Evolutionary conservation across 2,888 invertebrate genomes (phyloP).

Genomic region (Lysandra coridon): DNA sequence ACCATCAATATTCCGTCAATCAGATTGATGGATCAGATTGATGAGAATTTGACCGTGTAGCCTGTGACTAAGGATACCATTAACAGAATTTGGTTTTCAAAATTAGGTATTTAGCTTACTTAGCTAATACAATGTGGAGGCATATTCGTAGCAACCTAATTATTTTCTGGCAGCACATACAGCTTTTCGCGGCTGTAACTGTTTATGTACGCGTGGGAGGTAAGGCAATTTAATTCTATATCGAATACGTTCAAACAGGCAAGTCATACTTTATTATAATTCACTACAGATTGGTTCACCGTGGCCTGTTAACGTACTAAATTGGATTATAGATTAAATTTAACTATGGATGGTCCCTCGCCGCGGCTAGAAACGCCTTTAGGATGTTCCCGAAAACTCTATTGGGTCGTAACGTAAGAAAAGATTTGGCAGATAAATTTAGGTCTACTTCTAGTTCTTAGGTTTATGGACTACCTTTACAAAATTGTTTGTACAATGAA

Average conservation of each 20-base stretch:
- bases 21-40: no score
- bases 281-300: constrained; percentile 32
- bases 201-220: constrained; percentile 27
- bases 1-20: no score
- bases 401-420: no score
- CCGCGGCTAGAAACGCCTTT: not conserved
- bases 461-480: not conserved
- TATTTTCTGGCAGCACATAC: constrained; percentile 16
- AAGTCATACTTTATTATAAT: constrained; percentile 36
- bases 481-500: not conserved
- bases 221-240: constrained; percentile 26
- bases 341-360: constrained; percentile 11
- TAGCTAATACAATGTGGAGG: not conserved
- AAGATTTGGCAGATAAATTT: no score
- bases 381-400: not conserved
- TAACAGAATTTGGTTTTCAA: not conserved
- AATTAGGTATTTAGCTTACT: not conserved
- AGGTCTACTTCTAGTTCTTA: not conserved
- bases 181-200: constrained; percentile 16
- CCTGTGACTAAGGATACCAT: no score
- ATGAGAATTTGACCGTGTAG: no score
- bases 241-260: constrained; percentile 32
- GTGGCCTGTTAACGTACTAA: constrained; percentile 31
- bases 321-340: constrained; percentile 35
- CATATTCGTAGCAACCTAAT: constrained; percentile 1